A percentile compares a stretch with the other conserved stretches of the same genome.
phyloP scores from a whole-genome alignment of 2,797 vertebrate species.

The Sebastes umbrosus region DNA sequence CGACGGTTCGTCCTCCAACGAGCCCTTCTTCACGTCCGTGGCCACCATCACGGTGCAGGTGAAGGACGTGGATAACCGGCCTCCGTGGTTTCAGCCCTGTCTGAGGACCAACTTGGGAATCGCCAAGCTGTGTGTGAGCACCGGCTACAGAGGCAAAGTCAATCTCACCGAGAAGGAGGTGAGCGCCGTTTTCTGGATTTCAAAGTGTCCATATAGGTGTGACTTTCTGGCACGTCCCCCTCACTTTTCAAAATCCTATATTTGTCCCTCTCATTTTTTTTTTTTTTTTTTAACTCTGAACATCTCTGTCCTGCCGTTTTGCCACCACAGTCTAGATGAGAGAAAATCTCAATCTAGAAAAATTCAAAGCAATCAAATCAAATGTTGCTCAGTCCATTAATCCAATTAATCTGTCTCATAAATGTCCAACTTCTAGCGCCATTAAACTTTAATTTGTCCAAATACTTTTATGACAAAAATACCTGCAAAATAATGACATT shows the following conservation, averaged over 20 bases:
- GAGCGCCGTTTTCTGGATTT: not conserved
- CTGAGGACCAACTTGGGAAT: slow-evolving; percentile 65
- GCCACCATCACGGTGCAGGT: slow-evolving; percentile 79
- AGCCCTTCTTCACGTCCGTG: slow-evolving; percentile 79
- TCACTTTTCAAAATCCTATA: too few relatives aligned
- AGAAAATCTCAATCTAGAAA: not conserved
- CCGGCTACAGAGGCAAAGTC: slow-evolving; percentile 80
- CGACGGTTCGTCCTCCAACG: slow-evolving; percentile 61
- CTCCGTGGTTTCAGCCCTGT: slow-evolving; percentile 86
- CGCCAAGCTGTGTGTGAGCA: slow-evolving; percentile 82
- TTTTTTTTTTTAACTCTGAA: too few relatives aligned
- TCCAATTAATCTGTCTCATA: too few relatives aligned
- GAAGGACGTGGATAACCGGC: slow-evolving; percentile 83
- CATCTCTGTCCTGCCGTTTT: too few relatives aligned
- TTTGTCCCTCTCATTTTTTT: too few relatives aligned
- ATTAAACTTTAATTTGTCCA: too few relatives aligned
- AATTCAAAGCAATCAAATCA: too few relatives aligned
- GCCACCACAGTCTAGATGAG: not conserved
- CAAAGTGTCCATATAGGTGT: not conserved
- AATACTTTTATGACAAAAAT: too few relatives aligned
- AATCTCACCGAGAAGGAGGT: slow-evolving; percentile 85
- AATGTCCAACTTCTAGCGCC: fast-evolving
- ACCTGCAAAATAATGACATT: too few relatives aligned
- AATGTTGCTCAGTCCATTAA: too few relatives aligned
- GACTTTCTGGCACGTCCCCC: not conserved